A percentile compares a stretch with the other conserved stretches of the same genome.
These are phyloP conservation scores for Martes martes DNA, from an alignment of 2,113 vertebrate species.

Conservation along the genomic window DNA sequence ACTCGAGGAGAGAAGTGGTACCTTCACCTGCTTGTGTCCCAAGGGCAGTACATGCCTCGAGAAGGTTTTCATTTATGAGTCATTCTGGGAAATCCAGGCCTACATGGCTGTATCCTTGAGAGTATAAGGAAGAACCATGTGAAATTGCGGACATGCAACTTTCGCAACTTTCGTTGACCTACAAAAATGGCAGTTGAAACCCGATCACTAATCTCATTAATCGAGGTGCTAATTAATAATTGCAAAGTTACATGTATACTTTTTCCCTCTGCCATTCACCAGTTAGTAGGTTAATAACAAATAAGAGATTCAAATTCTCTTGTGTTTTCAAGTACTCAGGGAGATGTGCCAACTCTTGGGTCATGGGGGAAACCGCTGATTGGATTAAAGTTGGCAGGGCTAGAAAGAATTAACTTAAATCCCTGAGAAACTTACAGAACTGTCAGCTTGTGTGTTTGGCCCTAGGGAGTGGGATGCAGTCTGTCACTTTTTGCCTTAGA, in stretches of 20 bases:
- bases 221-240: background rate
- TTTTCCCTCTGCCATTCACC: background rate
- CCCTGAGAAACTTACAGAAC: background rate
- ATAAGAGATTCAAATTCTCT: constrained; percentile 21
- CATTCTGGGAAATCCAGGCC: background rate
- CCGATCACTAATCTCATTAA: background rate
- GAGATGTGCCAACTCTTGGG: constrained; percentile 31
- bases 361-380: background rate
- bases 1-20: background rate
- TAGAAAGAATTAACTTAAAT: constrained; percentile 36
- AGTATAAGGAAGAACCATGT: background rate
- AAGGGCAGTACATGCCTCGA: background rate
- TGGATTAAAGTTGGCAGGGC: constrained; percentile 29
- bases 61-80: background rate
- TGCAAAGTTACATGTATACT: background rate
- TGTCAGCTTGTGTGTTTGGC: background rate
- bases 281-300: constrained; percentile 13
- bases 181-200: background rate
- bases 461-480: background rate
- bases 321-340: background rate
- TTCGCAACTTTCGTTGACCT: background rate
- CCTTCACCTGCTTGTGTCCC: background rate
- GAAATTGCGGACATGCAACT: background rate
- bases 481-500: background rate
- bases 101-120: background rate